These are phyloP conservation scores for Seriola aureovittata DNA, from an alignment of 2,113 vertebrate species.

Conservation along the genomic window DNA sequence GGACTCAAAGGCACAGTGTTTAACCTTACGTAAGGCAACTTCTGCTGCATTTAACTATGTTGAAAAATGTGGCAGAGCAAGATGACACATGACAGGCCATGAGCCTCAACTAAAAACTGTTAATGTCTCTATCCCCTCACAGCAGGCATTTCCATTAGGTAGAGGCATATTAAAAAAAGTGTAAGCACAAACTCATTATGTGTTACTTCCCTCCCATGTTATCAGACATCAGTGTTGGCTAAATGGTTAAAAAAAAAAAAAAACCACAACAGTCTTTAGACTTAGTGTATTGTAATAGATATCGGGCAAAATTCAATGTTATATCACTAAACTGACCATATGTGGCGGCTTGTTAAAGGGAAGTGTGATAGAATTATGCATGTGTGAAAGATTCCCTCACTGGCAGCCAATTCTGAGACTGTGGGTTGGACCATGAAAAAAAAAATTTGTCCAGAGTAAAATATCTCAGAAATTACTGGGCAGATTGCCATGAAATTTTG, in stretches of 20 bases:
- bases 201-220: neutral
- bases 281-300: neutral
- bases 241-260: neutral
- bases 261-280: neutral
- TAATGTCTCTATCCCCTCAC: conserved; percentile 24
- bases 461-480: no score
- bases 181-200: conserved; percentile 6
- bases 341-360: neutral
- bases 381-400: neutral
- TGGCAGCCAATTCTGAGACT: neutral
- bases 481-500: neutral
- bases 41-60: conserved; percentile 5
- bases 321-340: neutral
- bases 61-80: neutral
- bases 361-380: neutral
- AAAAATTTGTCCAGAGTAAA: no score
- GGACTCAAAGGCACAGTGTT: conserved; percentile 4
- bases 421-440: no score
- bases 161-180: neutral
- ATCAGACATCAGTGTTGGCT: neutral
- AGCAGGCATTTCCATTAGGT: conserved; percentile 38
- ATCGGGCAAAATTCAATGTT: neutral
- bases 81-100: neutral
- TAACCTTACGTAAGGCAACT: conserved; percentile 1
- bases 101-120: neutral